Percentiles rank a stretch among this genome's conserved stretches.
Conservation (phyloP, 2,888 invertebrate genomes). For the Patella caerulea region DNA sequence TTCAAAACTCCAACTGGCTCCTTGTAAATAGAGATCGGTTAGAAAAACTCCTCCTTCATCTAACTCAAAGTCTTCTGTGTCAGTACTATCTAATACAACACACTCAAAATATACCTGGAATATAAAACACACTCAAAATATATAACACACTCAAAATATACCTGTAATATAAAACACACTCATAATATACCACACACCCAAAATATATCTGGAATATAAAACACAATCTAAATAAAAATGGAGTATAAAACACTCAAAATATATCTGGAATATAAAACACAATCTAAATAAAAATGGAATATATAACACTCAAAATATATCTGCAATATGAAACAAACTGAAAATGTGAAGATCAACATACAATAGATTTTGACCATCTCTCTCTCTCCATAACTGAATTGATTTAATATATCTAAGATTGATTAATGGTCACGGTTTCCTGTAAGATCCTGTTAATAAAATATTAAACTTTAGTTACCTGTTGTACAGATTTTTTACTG, state of each 20-base stretch:
- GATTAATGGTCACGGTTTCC: too few relatives aligned
- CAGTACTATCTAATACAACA: slow-evolving; percentile 51
- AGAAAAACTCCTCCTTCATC: slow-evolving; percentile 64
- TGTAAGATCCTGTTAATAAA: too few relatives aligned
- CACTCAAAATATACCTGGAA: slow-evolving; percentile 57
- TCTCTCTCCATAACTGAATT: too few relatives aligned
- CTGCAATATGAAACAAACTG: neutral
- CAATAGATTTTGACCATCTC: too few relatives aligned
- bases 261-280: slow-evolving; percentile 50
- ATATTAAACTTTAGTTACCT: slow-evolving; percentile 46
- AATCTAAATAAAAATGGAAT: slow-evolving; percentile 55
- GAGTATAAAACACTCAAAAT: slow-evolving; percentile 21
- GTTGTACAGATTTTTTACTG: slow-evolving; percentile 51
- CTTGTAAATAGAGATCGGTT: slow-evolving; percentile 58
- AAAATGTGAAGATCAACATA: neutral
- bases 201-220: slow-evolving; percentile 43
- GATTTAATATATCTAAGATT: too few relatives aligned
- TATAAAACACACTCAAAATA: slow-evolving; percentile 1
- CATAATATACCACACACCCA: slow-evolving; percentile 20
- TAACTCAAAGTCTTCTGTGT: slow-evolving; percentile 53
- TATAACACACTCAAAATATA: neutral
- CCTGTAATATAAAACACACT: neutral
- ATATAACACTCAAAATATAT: neutral
- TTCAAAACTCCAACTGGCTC: slow-evolving; percentile 63
- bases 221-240: slow-evolving; percentile 58